Conservation (phyloP, 2,888 invertebrate species). For the Chaetogeoica ovagalla region DNA sequence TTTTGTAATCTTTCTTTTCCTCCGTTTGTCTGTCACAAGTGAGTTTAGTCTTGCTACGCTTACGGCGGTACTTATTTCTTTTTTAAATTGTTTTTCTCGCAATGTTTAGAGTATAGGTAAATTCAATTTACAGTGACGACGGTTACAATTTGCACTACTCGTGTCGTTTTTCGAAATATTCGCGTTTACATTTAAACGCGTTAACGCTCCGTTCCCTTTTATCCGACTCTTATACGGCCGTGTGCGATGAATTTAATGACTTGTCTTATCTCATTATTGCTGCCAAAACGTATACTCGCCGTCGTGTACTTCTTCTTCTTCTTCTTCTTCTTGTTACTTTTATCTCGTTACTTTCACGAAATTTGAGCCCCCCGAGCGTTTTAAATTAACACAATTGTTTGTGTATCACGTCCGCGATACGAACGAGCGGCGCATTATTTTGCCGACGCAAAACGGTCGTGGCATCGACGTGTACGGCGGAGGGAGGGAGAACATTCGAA, state of each 20-base stretch:
- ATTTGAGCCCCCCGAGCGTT: slow-evolving; percentile 46
- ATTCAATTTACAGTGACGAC: neutral
- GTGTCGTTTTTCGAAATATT: slow-evolving; percentile 9
- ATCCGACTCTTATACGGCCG: neutral
- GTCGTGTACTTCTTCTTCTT: neutral
- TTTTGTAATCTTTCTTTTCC: too few species aligned
- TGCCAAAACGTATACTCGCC: slow-evolving; percentile 1
- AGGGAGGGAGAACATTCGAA: neutral
- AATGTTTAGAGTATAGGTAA: too few species aligned
- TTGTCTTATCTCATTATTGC: slow-evolving; percentile 46
- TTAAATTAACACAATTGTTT: slow-evolving; percentile 53
- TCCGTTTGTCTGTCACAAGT: too few species aligned
- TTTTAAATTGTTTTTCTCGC: neutral
- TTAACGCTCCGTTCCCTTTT: neutral
- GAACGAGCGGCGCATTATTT: slow-evolving; percentile 34
- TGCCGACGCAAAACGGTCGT: slow-evolving; percentile 28
- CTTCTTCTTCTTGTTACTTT: neutral
- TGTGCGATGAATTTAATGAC: slow-evolving; percentile 40
- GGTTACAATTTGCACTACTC: neutral
- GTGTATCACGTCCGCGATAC: slow-evolving; percentile 41
- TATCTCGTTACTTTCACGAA: slow-evolving; percentile 48
- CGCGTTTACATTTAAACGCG: neutral
- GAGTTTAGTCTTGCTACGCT: neutral
- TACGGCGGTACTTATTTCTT: neutral
- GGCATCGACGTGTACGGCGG: neutral